A percentile compares a stretch with the other conserved stretches of the same genome.
Evolutionary conservation across 2,797 vertebrate species (phyloP).

Genomic region (Halcyon leucocephala): DNA sequence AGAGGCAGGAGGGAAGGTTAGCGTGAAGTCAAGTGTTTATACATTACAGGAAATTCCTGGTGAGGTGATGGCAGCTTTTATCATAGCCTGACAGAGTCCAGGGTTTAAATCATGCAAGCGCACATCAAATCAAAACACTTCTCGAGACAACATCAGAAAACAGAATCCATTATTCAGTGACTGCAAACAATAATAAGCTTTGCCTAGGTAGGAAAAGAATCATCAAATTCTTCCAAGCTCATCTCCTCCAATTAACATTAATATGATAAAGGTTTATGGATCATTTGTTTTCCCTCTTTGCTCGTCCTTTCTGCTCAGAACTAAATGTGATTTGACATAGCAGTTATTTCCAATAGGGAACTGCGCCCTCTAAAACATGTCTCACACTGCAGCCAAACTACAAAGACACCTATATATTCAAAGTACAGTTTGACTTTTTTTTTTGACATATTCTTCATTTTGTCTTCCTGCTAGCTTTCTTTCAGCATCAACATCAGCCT

Average conservation of each 20-base stretch:
- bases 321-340: not conserved
- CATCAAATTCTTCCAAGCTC: not conserved
- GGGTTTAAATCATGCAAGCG: conserved; percentile 40
- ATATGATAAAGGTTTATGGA: not conserved
- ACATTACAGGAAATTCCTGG: conserved; percentile 78
- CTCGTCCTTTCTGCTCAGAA: not conserved
- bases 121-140: conserved; percentile 31
- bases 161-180: not conserved
- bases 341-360: not conserved
- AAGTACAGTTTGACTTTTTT: not conserved
- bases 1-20: conserved; percentile 70
- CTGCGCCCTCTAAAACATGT: not conserved
- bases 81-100: conserved; percentile 64
- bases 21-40: conserved; percentile 74
- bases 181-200: not conserved
- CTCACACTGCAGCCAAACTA: not conserved
- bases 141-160: not conserved
- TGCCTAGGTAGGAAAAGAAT: not conserved
- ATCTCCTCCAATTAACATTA: not conserved
- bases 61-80: conserved; percentile 75
- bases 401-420: not conserved
- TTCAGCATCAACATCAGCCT: not conserved
- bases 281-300: conserved; percentile 23
- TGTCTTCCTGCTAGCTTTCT: not conserved
- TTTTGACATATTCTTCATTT: not conserved